Percentiles rank a stretch among this genome's conserved stretches.
Evolutionary conservation across 92 coral and sea anemone genomes (phyloP).

Genomic region (Zoanthus sansibaricus): DNA sequence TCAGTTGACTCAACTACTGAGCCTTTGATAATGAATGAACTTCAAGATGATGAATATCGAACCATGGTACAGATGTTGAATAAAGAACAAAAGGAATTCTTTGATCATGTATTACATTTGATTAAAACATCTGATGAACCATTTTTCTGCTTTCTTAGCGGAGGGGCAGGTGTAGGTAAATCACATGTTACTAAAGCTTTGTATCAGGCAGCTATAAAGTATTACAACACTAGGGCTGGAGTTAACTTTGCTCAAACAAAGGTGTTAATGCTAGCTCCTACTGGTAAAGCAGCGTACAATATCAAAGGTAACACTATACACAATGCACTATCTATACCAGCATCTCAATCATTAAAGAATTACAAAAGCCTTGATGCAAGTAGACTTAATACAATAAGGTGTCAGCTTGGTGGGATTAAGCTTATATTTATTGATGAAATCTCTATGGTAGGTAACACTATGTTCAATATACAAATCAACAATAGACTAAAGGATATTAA

Average conservation of each 20-base stretch:
- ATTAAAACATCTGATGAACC: constrained; percentile 1
- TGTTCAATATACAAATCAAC: constrained; percentile 50
- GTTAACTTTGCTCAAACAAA: constrained; percentile 60
- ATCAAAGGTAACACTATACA: constrained; percentile 6
- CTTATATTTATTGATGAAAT: constrained; percentile 44
- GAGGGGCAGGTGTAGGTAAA: constrained; percentile 15
- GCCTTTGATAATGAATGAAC: not conserved
- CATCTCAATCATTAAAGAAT: constrained; percentile 67
- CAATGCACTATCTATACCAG: constrained; percentile 17
- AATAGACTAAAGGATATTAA: constrained; percentile 59
- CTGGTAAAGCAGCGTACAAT: constrained; percentile 8
- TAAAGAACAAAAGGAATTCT: not conserved
- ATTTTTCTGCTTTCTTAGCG: not conserved
- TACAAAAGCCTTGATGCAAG: constrained; percentile 78
- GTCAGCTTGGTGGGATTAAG: constrained; percentile 26
- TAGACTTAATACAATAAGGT: constrained; percentile 71
- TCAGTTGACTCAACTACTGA: constrained; percentile 13
- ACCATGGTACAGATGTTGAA: not conserved
- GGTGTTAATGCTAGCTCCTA: not conserved
- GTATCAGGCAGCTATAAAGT: constrained; percentile 48
- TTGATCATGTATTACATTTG: not conserved
- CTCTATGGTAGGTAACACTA: constrained; percentile 66
- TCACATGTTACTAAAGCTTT: constrained; percentile 42
- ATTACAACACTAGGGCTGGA: constrained; percentile 71
- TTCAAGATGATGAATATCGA: constrained; percentile 6